These are phyloP conservation scores for Globodera rostochiensis DNA, from an alignment of 1,140 invertebrate genomes.

Conservation along the genomic window DNA sequence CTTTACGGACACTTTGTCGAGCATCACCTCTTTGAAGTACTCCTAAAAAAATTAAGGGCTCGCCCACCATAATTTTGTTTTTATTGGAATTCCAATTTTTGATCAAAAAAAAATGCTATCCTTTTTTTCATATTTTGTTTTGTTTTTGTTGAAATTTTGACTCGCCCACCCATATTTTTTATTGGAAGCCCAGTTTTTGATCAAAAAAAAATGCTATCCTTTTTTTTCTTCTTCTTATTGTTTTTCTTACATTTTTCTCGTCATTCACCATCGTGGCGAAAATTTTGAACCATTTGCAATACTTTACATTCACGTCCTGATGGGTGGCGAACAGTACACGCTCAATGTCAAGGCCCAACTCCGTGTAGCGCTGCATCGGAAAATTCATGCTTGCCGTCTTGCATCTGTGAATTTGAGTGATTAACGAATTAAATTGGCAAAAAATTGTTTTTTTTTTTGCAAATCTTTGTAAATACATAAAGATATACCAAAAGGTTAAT, in stretches of 20 bases:
- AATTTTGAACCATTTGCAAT: constrained; percentile 24
- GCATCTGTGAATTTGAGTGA: not conserved
- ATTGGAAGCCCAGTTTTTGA: too few species aligned
- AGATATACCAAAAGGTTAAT: too few species aligned
- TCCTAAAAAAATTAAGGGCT: not conserved
- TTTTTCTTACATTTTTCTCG: constrained; percentile 12
- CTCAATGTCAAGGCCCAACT: constrained; percentile 24
- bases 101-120: too few species aligned
- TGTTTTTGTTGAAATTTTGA: too few species aligned
- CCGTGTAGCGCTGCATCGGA: constrained; percentile 24
- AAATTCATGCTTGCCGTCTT: constrained; percentile 15
- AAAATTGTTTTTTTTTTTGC: not conserved
- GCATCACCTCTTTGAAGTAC: constrained; percentile 11
- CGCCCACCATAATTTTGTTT: too few species aligned
- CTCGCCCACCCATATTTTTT: too few species aligned
- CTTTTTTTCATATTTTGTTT: too few species aligned
- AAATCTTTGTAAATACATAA: too few species aligned
- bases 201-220: too few species aligned
- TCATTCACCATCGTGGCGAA: constrained; percentile 25
- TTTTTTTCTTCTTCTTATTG: too few species aligned
- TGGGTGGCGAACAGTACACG: constrained; percentile 8
- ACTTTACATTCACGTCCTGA: constrained; percentile 22
- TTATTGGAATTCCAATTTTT: too few species aligned
- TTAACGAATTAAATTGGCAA: not conserved
- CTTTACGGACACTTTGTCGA: constrained; percentile 28